Evolutionary conservation across 2,888 invertebrate genomes (phyloP).

Genomic region (Drepanosiphum platanoidis): DNA sequence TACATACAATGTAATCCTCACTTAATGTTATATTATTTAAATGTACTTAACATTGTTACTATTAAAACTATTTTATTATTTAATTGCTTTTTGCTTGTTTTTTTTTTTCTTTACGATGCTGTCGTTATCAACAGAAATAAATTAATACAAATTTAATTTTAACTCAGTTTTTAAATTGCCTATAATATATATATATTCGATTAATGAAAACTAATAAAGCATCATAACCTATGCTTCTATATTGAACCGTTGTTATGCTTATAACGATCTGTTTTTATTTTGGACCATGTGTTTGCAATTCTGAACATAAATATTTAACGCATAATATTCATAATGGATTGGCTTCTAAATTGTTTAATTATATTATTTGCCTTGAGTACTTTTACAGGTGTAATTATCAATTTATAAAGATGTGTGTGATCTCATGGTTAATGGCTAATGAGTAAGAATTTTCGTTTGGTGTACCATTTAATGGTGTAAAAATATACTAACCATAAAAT

Average conservation of each 20-base stretch:
- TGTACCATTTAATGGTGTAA: not conserved
- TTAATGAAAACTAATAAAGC: not conserved
- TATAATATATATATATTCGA: not conserved
- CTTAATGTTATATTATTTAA: not conserved
- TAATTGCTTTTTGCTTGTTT: constrained; percentile 34
- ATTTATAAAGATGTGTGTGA: constrained; percentile 1
- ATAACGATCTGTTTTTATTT: not conserved
- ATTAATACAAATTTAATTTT: not conserved
- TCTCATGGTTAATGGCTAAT: constrained; percentile 2
- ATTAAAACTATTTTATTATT: constrained; percentile 29
- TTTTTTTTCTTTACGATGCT: not conserved
- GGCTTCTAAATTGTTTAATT: not conserved
- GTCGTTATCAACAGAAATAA: not conserved
- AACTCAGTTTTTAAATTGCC: not conserved
- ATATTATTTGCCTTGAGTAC: constrained; percentile 15
- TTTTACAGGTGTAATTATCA: constrained; percentile 47
- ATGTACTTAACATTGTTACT: constrained; percentile 13
- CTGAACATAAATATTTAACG: not conserved
- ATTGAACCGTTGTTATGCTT: not conserved
- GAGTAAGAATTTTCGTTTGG: constrained; percentile 45
- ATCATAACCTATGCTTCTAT: constrained; percentile 5
- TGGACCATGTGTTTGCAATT: not conserved
- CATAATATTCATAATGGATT: not conserved
- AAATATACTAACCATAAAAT: not conserved
- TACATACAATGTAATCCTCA: not conserved